These are phyloP conservation scores for Acanthaster planci DNA, from an alignment of 35 echinoderm and acorn worm species.

Conservation along the genomic window DNA sequence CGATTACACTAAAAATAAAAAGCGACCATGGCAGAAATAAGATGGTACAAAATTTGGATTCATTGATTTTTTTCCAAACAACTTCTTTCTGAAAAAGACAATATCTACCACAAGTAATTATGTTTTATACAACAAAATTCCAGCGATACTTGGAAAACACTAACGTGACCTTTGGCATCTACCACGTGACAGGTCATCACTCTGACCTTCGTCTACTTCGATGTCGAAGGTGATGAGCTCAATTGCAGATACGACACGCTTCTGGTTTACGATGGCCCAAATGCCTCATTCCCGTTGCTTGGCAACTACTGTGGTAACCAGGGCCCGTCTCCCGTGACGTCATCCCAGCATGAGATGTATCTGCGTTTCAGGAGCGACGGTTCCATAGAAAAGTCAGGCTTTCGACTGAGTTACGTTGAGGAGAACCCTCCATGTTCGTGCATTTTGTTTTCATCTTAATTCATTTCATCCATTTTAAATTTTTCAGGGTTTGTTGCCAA, in stretches of 20 bases:
- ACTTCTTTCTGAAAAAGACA: no score
- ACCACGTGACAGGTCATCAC: constrained; percentile 6
- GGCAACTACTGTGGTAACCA: constrained; percentile 36
- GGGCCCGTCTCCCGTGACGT: constrained; percentile 29
- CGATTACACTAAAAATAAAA: no score
- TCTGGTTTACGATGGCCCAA: constrained; percentile 25
- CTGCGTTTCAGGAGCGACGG: constrained; percentile 2
- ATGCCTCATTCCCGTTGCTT: background rate
- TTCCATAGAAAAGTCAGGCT: constrained; percentile 32
- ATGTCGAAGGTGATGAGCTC: constrained; percentile 28
- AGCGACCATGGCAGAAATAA: no score
- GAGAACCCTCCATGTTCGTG: background rate
- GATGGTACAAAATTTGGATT: no score
- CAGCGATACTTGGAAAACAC: no score
- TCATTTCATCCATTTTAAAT: background rate
- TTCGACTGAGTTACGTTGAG: background rate
- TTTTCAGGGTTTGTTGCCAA: no score
- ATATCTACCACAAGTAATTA: no score
- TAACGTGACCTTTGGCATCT: no score
- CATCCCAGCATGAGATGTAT: constrained; percentile 22
- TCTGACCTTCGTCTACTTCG: constrained; percentile 6
- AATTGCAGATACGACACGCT: constrained; percentile 24
- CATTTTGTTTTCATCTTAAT: background rate
- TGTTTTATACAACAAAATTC: no score
- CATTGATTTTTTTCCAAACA: no score